phyloP scores from a whole-genome alignment of 2,888 invertebrate species.

The Cryptocephalus moraei region DNA sequence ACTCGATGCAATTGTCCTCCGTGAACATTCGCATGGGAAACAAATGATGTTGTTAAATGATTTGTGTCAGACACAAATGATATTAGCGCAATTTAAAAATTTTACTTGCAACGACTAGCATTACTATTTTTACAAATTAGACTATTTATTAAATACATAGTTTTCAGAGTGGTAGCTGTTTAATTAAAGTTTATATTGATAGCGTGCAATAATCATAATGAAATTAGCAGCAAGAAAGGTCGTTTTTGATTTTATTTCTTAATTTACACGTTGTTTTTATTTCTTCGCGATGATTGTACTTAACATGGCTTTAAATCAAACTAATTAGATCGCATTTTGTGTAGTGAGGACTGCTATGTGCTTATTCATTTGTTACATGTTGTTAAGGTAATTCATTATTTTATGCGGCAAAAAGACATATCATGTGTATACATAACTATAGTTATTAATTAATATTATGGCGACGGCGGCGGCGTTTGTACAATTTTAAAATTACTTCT shows the following conservation, averaged over 20 bases:
- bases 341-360: not conserved
- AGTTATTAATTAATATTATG: not conserved
- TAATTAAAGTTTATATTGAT: not conserved
- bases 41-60: not conserved
- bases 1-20: too few species aligned
- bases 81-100: slow-evolving; percentile 5
- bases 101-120: slow-evolving; percentile 27
- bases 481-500: too few species aligned
- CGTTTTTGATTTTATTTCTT: not conserved
- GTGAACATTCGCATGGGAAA: too few species aligned
- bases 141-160: slow-evolving; percentile 11
- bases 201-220: not conserved
- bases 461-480: too few species aligned
- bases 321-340: too few species aligned
- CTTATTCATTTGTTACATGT: not conserved
- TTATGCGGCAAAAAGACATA: too few species aligned
- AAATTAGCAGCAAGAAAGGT: not conserved
- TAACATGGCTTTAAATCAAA: too few species aligned
- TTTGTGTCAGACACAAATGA: slow-evolving; percentile 12
- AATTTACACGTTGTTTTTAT: not conserved
- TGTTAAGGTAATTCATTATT: not conserved
- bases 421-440: not conserved
- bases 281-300: not conserved
- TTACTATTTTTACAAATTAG: slow-evolving; percentile 22
- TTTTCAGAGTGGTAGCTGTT: not conserved